phyloP scores from a whole-genome alignment of 1,140 invertebrate species.

The Harlomillsia oculata region DNA sequence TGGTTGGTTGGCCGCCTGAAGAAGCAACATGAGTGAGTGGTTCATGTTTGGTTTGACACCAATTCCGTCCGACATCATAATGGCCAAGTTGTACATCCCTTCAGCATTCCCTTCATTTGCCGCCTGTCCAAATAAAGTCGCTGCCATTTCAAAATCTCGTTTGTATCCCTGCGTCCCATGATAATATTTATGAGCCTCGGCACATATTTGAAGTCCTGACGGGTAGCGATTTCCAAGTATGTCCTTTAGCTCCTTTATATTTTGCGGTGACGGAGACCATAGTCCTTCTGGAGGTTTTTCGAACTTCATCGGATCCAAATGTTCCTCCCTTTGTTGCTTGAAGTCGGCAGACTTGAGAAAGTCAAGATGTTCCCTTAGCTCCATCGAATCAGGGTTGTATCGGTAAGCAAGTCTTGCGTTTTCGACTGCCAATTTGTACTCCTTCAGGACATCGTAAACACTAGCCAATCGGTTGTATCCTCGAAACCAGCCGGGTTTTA shows the following conservation, averaged over 20 bases:
- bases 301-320: constrained; percentile 5
- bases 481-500: constrained; percentile 16
- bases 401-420: background rate
- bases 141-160: constrained; percentile 11
- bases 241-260: background rate
- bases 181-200: constrained; percentile 7
- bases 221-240: background rate
- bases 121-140: constrained; percentile 6
- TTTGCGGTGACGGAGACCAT: background rate
- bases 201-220: background rate
- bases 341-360: background rate
- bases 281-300: background rate
- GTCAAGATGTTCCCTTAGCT: background rate
- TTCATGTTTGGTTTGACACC: constrained; percentile 8
- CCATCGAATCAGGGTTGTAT: background rate
- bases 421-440: constrained; percentile 1
- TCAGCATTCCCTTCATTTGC: constrained; percentile 18
- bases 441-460: constrained; percentile 1
- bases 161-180: background rate
- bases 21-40: background rate
- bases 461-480: constrained; percentile 6
- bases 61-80: constrained; percentile 11
- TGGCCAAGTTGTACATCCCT: constrained; percentile 25
- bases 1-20: constrained; percentile 1
- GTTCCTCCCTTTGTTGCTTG: constrained; percentile 6